Evolutionary conservation across 2,888 invertebrate genomes (phyloP), one percentile per base, ranked within the genome.

Genomic region (Drosophila neutralis): DNA sequence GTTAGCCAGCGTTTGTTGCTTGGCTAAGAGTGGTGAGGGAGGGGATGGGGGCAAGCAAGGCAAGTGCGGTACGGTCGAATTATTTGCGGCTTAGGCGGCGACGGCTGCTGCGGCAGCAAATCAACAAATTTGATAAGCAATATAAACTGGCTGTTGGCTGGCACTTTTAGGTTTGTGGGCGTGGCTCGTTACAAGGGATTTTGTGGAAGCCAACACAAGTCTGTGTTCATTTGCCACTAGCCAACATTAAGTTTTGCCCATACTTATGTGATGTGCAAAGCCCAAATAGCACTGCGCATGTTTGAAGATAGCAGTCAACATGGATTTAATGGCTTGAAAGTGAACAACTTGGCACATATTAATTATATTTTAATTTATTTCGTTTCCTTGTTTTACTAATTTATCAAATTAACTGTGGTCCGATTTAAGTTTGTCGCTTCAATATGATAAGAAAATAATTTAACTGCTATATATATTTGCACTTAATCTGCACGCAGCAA

Each of bases 61-160:
- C 15, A 29, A 21, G 24, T 24, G 8, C 0, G 52, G 42, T 21
- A 35, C 48, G 79, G 68, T 59, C 78, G 85, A 81, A 85, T 84
- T 87, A 87, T 84, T 87, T 87, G 87, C 81, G 84, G 84, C 83
- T 87, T 87, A 84, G 73, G 60, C 60, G 69, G 57, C 72, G 69
- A 56, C 38, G 36, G 27, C 80, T 82, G 83, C 86, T 83, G 82
- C 49, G 82, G 83, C 82, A 80, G 83, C 79, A 87, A 88, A 90
- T 89, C 88, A 88, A 87, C 87, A 85, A 89, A 89, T 87, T 90
- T 86, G 83, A 88, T 88, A 89, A 89, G 83, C 86, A 89, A 84
- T 79, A 83, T 82, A 87, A 88, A 84, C 89, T 65, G 78, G 59
- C 69, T 78, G 52, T 62, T 71, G 62, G 69, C 54, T 51, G 36